phyloP scores from a whole-genome alignment of 2,888 invertebrate genomes.

The Yponomeuta cagnagella region DNA sequence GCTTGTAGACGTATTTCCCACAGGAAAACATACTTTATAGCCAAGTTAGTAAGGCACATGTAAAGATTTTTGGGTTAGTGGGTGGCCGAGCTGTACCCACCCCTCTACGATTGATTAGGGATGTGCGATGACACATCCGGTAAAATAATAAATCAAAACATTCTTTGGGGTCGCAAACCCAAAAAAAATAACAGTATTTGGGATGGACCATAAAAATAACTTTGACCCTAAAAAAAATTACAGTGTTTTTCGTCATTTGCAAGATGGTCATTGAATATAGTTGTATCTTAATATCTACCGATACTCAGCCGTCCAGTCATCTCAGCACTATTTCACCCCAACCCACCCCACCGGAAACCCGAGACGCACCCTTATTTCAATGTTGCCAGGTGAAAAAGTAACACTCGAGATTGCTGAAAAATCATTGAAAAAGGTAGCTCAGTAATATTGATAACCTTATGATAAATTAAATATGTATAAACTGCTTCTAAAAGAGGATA shows the following conservation, averaged over 20 bases:
- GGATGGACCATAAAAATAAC: not conserved
- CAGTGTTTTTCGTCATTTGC: too few species aligned
- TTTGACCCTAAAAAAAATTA: not conserved
- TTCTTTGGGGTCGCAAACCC: not conserved
- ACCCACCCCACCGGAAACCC: not conserved
- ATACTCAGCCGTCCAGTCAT: too few species aligned
- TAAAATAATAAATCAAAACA: not conserved
- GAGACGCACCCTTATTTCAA: not conserved
- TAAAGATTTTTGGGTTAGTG: slow-evolving; percentile 24
- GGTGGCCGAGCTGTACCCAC: slow-evolving; percentile 33
- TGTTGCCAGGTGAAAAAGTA: not conserved
- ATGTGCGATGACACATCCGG: not conserved
- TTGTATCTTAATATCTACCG: too few species aligned
- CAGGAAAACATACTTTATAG: slow-evolving; percentile 25
- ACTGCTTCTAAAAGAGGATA: too few species aligned
- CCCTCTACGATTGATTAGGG: slow-evolving; percentile 28
- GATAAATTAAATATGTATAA: too few species aligned
- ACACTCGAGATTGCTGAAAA: not conserved
- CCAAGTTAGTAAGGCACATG: slow-evolving; percentile 6
- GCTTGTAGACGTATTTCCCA: slow-evolving; percentile 33
- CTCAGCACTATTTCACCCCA: not conserved
- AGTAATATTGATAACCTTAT: too few species aligned
- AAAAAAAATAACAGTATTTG: not conserved
- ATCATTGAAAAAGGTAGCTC: not conserved
- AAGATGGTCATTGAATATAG: too few species aligned